Percentiles rank a stretch among this genome's conserved stretches.
Evolutionary conservation across 1,140 invertebrate species (phyloP).

Genomic region (Ostrea edulis): DNA sequence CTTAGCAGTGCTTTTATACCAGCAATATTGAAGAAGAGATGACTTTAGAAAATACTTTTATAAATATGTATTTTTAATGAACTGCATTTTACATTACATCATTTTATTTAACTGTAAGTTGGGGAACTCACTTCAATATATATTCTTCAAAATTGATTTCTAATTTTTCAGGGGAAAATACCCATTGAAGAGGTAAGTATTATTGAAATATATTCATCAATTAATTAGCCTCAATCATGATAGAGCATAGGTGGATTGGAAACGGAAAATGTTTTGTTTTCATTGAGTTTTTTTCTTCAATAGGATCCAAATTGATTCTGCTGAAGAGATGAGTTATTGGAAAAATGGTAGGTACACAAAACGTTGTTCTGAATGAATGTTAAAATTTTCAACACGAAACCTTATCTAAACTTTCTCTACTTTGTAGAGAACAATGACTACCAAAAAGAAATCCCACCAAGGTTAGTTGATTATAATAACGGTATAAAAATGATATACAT

Average conservation of each 20-base stretch:
- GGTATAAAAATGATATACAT: background rate
- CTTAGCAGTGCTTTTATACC: too few species aligned
- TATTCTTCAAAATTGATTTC: background rate
- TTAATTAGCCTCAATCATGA: background rate
- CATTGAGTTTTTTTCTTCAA: background rate
- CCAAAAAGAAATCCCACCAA: background rate
- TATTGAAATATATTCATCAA: background rate
- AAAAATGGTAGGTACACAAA: conserved; percentile 34
- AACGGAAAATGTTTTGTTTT: background rate
- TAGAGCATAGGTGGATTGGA: background rate
- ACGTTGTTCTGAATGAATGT: too few species aligned
- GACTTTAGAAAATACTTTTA: too few species aligned
- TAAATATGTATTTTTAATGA: too few species aligned
- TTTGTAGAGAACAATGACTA: background rate
- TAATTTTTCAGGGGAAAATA: background rate
- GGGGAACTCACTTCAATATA: too few species aligned
- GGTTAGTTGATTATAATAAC: background rate
- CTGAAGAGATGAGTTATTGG: conserved; percentile 51
- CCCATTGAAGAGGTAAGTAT: background rate
- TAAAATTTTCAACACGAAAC: background rate
- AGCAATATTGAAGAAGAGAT: too few species aligned
- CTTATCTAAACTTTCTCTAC: background rate
- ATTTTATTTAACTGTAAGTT: too few species aligned
- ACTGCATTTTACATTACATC: too few species aligned
- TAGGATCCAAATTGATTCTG: conserved; percentile 31